Conservation (phyloP, 1,140 invertebrate genomes). For the Leptinotarsa undecemlineata region DNA sequence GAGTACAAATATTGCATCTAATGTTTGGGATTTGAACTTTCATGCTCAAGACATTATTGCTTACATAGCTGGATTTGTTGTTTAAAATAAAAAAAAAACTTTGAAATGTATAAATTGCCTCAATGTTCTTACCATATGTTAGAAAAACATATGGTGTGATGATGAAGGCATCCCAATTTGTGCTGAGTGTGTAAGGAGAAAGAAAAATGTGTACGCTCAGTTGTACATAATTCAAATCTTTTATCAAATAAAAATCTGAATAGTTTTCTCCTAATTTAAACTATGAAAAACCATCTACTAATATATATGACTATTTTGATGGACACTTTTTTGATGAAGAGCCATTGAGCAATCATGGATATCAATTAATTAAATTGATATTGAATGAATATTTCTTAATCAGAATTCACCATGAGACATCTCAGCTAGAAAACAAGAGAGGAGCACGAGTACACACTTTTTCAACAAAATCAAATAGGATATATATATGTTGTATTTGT, state of each 20-base stretch:
- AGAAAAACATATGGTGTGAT: conserved; percentile 32
- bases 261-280: neutral
- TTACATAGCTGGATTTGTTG: conserved; percentile 37
- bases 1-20: conserved; percentile 14
- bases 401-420: neutral
- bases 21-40: neutral
- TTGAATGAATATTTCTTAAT: neutral
- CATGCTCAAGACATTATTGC: conserved; percentile 29
- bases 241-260: neutral
- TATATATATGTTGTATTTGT: neutral
- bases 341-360: neutral
- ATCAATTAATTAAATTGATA: neutral
- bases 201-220: neutral
- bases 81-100: conserved; percentile 31
- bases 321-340: neutral
- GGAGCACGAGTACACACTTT: neutral
- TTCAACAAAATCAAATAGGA: neutral
- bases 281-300: neutral
- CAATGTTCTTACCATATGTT: conserved; percentile 20
- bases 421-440: neutral
- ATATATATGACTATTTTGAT: neutral
- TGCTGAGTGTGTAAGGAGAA: conserved; percentile 23
- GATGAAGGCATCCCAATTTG: conserved; percentile 29
- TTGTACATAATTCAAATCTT: neutral
- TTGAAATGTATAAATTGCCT: conserved; percentile 30